Evolutionary conservation across 2,113 vertebrate genomes (phyloP).

Genomic region (Hyla sarda): DNA sequence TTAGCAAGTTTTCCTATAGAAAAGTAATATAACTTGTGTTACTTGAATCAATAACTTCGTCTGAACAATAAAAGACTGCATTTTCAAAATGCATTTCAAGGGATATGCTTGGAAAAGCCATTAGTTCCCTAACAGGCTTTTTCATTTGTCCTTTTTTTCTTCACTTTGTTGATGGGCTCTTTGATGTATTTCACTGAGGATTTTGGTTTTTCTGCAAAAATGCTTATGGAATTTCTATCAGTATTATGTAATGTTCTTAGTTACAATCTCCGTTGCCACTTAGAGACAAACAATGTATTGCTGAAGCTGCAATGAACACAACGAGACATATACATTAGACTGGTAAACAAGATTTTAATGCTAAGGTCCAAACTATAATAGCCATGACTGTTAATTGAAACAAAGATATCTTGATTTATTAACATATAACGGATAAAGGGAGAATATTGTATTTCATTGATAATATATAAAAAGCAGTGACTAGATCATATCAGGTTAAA

Average conservation of each 20-base stretch:
- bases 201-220: constrained; percentile 4
- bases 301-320: not conserved
- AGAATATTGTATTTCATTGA: too few relatives aligned
- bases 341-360: not conserved
- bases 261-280: not conserved
- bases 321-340: not conserved
- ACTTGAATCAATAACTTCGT: constrained; percentile 48
- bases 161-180: constrained; percentile 28
- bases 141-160: constrained; percentile 40
- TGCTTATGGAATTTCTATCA: constrained; percentile 21
- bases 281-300: not conserved
- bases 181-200: constrained; percentile 43
- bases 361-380: not conserved
- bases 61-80: constrained; percentile 51
- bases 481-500: too few relatives aligned
- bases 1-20: constrained; percentile 50
- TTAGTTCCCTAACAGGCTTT: constrained; percentile 48
- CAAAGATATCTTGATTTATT: not conserved
- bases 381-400: not conserved
- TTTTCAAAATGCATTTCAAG: constrained; percentile 52
- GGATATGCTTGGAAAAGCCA: constrained; percentile 53
- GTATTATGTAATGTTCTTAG: constrained; percentile 26
- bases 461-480: too few relatives aligned
- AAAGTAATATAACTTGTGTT: constrained; percentile 50
- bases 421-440: not conserved